These are phyloP conservation scores for Iphiclides podalirius DNA, from an alignment of 2,888 invertebrate species.

Conservation along the genomic window DNA sequence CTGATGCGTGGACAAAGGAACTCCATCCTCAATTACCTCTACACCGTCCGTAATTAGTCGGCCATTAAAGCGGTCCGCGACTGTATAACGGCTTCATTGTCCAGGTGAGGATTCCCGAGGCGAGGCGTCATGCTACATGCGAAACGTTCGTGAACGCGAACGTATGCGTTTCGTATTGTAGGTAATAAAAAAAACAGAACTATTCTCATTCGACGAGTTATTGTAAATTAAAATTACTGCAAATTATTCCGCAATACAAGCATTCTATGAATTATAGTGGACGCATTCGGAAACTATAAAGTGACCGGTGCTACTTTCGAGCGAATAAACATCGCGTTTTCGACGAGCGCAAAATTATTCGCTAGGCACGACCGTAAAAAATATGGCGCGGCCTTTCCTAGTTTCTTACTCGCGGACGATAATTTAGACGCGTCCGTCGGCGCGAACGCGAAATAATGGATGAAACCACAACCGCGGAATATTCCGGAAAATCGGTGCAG, in stretches of 20 bases:
- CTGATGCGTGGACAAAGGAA: slow-evolving; percentile 20
- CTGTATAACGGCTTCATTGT: slow-evolving; percentile 21
- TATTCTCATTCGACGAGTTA: slow-evolving; percentile 36
- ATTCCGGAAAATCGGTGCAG: slow-evolving; percentile 37
- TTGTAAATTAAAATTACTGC: slow-evolving; percentile 35
- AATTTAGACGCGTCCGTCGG: slow-evolving; percentile 39
- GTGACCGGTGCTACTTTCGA: slow-evolving; percentile 19
- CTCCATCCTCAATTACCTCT: slow-evolving; percentile 7
- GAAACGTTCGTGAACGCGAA: slow-evolving; percentile 14
- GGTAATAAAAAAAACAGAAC: slow-evolving; percentile 34
- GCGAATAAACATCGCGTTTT: slow-evolving; percentile 30
- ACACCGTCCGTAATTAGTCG: slow-evolving; percentile 17
- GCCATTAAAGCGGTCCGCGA: slow-evolving; percentile 9
- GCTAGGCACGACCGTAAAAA: slow-evolving; percentile 32
- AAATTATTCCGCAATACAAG: slow-evolving; percentile 28
- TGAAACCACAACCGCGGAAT: slow-evolving; percentile 28
- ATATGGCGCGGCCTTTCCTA: slow-evolving; percentile 27
- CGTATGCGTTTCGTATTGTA: slow-evolving; percentile 7
- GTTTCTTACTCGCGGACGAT: slow-evolving; percentile 36
- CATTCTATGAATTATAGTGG: neutral
- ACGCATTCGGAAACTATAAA: too few species aligned
- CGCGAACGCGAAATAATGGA: slow-evolving; percentile 48
- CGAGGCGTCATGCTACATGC: slow-evolving; percentile 1
- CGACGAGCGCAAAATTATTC: slow-evolving; percentile 42
- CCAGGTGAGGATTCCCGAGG: slow-evolving; percentile 16